Evolutionary conservation across 2,888 invertebrate species (phyloP), one percentile per base, ranked within the genome.

Genomic region (Tortrix viridana): DNA sequence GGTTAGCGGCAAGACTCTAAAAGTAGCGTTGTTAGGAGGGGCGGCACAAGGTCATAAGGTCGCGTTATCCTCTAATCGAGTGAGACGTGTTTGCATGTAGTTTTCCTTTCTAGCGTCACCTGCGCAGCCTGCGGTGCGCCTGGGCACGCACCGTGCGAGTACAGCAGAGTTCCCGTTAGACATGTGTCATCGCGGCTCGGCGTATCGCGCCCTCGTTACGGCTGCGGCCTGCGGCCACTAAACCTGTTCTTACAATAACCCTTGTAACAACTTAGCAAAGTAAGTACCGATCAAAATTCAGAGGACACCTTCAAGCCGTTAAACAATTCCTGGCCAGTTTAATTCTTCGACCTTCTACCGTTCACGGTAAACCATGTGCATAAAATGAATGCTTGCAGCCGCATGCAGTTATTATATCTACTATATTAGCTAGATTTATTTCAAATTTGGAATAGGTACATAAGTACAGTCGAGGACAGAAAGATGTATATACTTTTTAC

Each of bases 81-180:
- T 56, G 9, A 55, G 44, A 22, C n/a, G 52, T 67, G 65, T 71
- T 71, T 74, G 73, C 74, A 74, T 76, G 73, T 69, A 68, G 72
- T 81, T 84, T 82, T 79, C 75, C 76, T 78, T 80, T 76, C 73
- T 67, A 71, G 69, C 71, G 70, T 68, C 71, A 71, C 68, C 74
- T 71, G 65, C 58, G 61, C 61, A 65, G 75, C 71, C 77, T 76
- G 77, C 76, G 76, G 77, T 76, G 77, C 76, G 76, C 76, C 74
- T 70, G 75, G 71, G 74, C 71, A 75, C 70, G 75, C 79, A 46
- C 44, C 19, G 43, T n/a, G 61, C 41, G 19, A 58, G 80, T 85
- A 84, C 86, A 87, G 88, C 84, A 76, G 79, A 77, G 79, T 86
- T 85, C 89, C 91, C 89, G 91, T 89, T 91, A 91, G 89, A 87